Percentiles rank a stretch among this genome's conserved stretches.
phyloP scores from a whole-genome alignment of 2,797 vertebrate genomes.

The Cryptoprocta ferox region DNA sequence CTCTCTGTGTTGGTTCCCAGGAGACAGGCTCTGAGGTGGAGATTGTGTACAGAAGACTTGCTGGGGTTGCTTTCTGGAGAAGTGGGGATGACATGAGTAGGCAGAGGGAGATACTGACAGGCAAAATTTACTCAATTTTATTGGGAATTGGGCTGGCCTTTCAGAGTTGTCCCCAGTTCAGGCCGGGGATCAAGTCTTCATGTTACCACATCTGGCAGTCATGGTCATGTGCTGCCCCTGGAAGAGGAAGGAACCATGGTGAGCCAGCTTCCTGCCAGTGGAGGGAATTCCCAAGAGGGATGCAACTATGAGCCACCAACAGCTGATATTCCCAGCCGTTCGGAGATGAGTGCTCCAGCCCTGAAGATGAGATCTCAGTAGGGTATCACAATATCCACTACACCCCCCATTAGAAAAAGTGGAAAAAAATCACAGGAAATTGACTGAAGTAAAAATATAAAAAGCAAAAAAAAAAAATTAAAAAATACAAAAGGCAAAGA shows the following conservation, averaged over 20 bases:
- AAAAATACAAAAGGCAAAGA: not conserved
- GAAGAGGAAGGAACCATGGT: accelerated
- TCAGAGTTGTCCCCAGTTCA: not conserved
- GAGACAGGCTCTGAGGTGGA: not conserved
- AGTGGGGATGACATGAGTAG: not conserved
- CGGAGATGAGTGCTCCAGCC: not conserved
- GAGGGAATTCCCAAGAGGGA: not conserved
- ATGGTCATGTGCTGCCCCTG: not conserved
- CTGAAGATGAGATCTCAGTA: not conserved
- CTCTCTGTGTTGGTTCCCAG: not conserved
- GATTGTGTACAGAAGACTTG: not conserved
- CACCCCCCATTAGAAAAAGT: not conserved
- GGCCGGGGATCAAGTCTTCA: not conserved
- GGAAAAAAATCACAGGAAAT: not conserved
- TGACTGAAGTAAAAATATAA: not conserved
- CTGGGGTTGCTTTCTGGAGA: not conserved
- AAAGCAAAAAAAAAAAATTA: not conserved
- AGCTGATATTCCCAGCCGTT: not conserved
- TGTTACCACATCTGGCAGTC: not conserved
- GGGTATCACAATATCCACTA: not conserved
- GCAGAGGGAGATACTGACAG: not conserved
- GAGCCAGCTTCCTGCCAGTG: not conserved
- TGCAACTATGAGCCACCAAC: not conserved
- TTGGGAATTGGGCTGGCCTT: not conserved
- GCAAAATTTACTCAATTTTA: not conserved